These are phyloP conservation scores for Hippoglossus hippoglossus DNA, from an alignment of 2,797 vertebrate genomes.

Conservation along the genomic window DNA sequence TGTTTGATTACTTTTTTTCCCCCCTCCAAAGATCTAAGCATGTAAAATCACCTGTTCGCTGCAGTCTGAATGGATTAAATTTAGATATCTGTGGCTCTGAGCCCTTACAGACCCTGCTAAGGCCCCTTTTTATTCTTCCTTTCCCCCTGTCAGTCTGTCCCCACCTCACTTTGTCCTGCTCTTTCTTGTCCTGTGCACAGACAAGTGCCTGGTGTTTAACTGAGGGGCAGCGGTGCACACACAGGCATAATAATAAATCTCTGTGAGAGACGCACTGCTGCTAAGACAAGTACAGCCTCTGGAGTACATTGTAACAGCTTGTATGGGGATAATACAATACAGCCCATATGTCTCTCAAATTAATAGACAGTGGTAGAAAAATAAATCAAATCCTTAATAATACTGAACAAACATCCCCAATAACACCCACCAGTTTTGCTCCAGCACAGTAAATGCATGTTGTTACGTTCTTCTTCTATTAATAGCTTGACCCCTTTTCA, in stretches of 20 bases:
- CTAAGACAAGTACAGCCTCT: slow-evolving; percentile 39
- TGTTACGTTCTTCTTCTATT: neutral
- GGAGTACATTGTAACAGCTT: slow-evolving; percentile 30
- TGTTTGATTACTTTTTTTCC: slow-evolving; percentile 38
- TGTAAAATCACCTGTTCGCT: slow-evolving; percentile 42
- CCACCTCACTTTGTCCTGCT: slow-evolving; percentile 20
- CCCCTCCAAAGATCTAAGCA: slow-evolving; percentile 36
- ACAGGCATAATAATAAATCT: slow-evolving; percentile 47
- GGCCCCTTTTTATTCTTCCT: slow-evolving; percentile 27
- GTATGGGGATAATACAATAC: slow-evolving; percentile 27
- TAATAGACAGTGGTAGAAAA: neutral
- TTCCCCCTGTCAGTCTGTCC: slow-evolving; percentile 30
- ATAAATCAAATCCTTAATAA: no score
- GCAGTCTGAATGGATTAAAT: slow-evolving; percentile 43
- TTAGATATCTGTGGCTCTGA: slow-evolving; percentile 28
- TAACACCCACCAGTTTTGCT: neutral
- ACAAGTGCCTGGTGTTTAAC: slow-evolving; percentile 36
- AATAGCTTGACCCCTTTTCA: neutral
- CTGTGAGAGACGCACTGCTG: slow-evolving; percentile 28
- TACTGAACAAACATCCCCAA: no score
- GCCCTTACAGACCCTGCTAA: slow-evolving; percentile 10
- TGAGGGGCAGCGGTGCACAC: slow-evolving; percentile 34
- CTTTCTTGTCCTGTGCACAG: slow-evolving; percentile 16
- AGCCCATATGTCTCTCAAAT: slow-evolving; percentile 20
- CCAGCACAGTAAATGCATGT: neutral